Base-by-base conservation (phyloP, 2,888 invertebrate genomes). In the Oithona nana region DNA sequence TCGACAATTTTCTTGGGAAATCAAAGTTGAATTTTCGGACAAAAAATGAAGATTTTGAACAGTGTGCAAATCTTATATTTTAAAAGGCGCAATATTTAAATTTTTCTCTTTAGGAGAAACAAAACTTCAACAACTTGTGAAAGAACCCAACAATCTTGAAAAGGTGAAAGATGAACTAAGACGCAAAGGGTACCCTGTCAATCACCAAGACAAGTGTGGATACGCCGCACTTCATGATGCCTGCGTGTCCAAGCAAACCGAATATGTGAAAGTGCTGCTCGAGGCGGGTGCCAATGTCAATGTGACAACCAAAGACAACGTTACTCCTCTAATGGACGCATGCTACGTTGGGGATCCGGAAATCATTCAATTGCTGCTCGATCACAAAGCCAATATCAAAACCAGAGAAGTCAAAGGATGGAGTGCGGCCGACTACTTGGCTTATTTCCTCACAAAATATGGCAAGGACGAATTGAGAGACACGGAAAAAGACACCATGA, bases 181-280 rank as follows among this genome's bases (percentile, higher is more conserved):
- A 22, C 16, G 13, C 6, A 22, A 24, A 2, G 11, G 2, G 3
- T 50, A 4, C 1, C 6, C 16, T 39, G 50, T 59, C 6, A 49
- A 59, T 28, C 16, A 28, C 26, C 24, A 24, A 11, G 59, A 59
- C 59, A 59, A 59, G 11, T 22, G 26, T 24, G 49, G 49, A 22
- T 59, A 26, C 24, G 49, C 50, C 50, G 50, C 59, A 6, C 49
- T 59, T 22, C 59, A 59, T 28, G 59, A 59, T 13, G 59, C 59
- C 13, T 48, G 26, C 49, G 49, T 28, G 48, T 16, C 24, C 3
- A 50, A 50, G 16, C 49, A 59, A 50, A 28, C 24, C 13, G 59
- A 59, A 1, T 49, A 59, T 28, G 50, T 59, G 24, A 24, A 20
- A 29, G 57, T 30, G 24, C n/a, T n/a, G 24, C 2, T 2, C 4